These are phyloP conservation scores for Saiga tatarica DNA, from an alignment of 2,113 vertebrate genomes.

Conservation along the genomic window DNA sequence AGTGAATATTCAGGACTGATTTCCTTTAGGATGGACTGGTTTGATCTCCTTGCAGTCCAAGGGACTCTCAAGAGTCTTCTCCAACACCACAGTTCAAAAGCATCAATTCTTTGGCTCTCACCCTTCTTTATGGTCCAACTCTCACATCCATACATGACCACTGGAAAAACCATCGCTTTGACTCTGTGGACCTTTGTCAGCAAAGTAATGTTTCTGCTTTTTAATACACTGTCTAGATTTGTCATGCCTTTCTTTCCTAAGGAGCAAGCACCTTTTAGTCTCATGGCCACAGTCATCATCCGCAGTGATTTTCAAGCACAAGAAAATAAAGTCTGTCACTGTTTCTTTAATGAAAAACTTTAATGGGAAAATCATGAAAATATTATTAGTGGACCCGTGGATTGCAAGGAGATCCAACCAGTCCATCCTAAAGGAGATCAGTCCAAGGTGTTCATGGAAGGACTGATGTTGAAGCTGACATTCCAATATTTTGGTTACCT, in stretches of 20 bases:
- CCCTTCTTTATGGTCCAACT: background rate
- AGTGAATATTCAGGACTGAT: background rate
- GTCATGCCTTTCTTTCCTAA: background rate
- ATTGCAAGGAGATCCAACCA: background rate
- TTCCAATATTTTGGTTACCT: background rate
- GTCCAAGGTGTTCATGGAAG: background rate
- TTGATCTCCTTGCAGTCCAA: background rate
- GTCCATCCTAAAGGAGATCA: background rate
- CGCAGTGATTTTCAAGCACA: background rate
- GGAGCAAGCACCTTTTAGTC: background rate
- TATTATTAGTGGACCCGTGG: background rate
- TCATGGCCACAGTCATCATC: background rate
- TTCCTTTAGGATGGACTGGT: background rate
- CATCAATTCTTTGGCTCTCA: background rate
- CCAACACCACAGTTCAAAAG: background rate
- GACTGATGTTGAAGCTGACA: background rate
- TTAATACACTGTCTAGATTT: background rate
- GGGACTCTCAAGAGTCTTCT: background rate
- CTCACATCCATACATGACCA: background rate
- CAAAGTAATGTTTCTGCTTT: background rate
- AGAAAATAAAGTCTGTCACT: background rate
- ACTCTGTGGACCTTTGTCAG: background rate
- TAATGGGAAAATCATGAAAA: background rate
- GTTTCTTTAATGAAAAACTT: background rate
- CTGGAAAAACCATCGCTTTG: background rate